A percentile compares a stretch with the other conserved stretches of the same genome.
These are phyloP conservation scores for Notothenia coriiceps DNA, from an alignment of 2,113 vertebrate genomes.

Conservation along the genomic window DNA sequence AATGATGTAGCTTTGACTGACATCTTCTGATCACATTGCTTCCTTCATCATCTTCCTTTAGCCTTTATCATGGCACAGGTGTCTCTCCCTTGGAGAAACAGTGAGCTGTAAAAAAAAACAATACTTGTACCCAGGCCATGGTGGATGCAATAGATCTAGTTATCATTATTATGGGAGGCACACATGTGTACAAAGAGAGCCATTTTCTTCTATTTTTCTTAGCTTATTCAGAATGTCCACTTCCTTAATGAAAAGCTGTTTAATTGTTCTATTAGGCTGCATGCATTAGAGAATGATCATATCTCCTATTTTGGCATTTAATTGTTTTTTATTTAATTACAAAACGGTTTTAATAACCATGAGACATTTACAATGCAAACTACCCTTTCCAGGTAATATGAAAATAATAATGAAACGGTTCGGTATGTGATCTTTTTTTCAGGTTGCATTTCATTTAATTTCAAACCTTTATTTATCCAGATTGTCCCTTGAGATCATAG, in stretches of 20 bases:
- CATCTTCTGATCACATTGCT: slow-evolving; percentile 34
- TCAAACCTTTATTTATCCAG: too few species aligned
- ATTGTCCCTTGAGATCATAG: too few species aligned
- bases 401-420: slow-evolving; percentile 27
- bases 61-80: slow-evolving; percentile 41
- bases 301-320: slow-evolving; percentile 27
- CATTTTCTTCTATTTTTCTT: slow-evolving; percentile 34
- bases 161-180: neutral
- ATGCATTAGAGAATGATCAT: slow-evolving; percentile 20
- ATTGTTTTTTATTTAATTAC: slow-evolving; percentile 16
- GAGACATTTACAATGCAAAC: slow-evolving; percentile 28
- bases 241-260: slow-evolving; percentile 17
- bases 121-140: neutral
- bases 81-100: slow-evolving; percentile 12
- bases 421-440: neutral
- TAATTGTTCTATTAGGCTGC: slow-evolving; percentile 33
- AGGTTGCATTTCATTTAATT: neutral
- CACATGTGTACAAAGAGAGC: neutral
- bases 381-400: slow-evolving; percentile 4
- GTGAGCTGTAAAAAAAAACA: neutral
- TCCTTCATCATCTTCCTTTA: slow-evolving; percentile 38
- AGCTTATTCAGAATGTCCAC: slow-evolving; percentile 14
- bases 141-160: neutral
- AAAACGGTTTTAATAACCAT: slow-evolving; percentile 12
- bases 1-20: slow-evolving; percentile 51